Percentiles rank a stretch among this genome's conserved stretches.
phyloP scores from a whole-genome alignment of 30 jellyfish, hydroid and myxozoan genomes.

The Pelagia noctiluca region DNA sequence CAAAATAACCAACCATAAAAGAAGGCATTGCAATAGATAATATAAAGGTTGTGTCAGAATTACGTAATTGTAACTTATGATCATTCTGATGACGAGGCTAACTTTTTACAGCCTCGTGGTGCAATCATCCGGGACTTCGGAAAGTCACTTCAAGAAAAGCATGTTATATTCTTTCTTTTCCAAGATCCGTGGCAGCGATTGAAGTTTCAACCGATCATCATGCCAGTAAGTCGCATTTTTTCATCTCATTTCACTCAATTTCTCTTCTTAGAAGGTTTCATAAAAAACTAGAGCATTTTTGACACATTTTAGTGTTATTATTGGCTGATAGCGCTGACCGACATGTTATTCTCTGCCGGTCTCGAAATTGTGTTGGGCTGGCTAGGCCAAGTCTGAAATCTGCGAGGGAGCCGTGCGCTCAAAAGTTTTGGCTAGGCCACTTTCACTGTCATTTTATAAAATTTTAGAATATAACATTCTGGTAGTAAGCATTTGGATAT shows the following conservation, averaged over 20 bases:
- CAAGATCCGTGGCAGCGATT: constrained; percentile 74
- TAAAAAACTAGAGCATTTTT: background rate
- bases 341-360: too few species aligned
- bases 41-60: background rate
- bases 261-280: background rate
- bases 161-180: constrained; percentile 71
- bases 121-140: constrained; percentile 96
- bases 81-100: background rate
- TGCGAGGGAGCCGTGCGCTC: too few species aligned
- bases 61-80: background rate
- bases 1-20: too few species aligned
- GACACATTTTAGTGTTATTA: background rate
- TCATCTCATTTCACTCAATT: background rate
- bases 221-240: constrained; percentile 81
- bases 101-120: constrained; percentile 91
- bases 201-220: constrained; percentile 62
- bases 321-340: too few species aligned
- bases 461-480: too few species aligned
- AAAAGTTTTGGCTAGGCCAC: too few species aligned
- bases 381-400: too few species aligned
- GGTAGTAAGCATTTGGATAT: too few species aligned
- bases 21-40: background rate
- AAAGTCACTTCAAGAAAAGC: constrained; percentile 53
- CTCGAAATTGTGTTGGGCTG: too few species aligned
- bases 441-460: too few species aligned